Base-by-base conservation (phyloP, 2,113 vertebrate genomes). In the Nibea coibor region DNA sequence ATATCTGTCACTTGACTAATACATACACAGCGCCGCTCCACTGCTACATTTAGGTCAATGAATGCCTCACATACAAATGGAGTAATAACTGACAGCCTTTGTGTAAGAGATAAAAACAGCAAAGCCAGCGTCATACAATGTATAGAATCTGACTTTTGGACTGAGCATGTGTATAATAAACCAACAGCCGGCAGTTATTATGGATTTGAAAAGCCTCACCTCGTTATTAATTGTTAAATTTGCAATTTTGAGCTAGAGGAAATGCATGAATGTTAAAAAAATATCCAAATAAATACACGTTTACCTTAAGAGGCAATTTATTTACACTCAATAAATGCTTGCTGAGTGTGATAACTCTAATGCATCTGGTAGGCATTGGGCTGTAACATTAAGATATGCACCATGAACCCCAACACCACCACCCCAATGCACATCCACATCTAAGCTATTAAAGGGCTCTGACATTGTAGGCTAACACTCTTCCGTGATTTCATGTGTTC, bases 21-120 rank as follows among this genome's bases (percentile, higher is more conserved):
- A 50, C 28, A 67, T 68, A 42, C 65, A 48, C 71, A 51, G 65
- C 48, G 0, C 39, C 68, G 53, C 69, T 73, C 64, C 47, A 28
- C 10, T 14, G 39, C 45, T 51, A 72, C 42, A 72, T 65, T 66
- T 16, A 54, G n/a, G 74, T 20, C 47, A 66, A 7, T 7, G 19
- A 69, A 50, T 42, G 59, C 26, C 61, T 57, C 70, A 70, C 59
- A 81, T 77, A 81, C 65, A 79, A 82, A 82, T 72, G 0, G 0
- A 65, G 28, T 4, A 43, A 14, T 50, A 48, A 72, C 43, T 45
- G 63, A 45, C 24, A 53, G 12, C 8, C 2, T 73, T 71, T 14
- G 28, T 54, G 11, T 5, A 17, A 15, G 5, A 54, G 63, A 61
- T 59, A 58, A 59, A 72, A 31, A 42, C 4, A 6, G 14, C 3